Percentiles rank a stretch among this genome's conserved stretches.
These are phyloP conservation scores for Dolomedes plantarius DNA, from an alignment of 2,888 invertebrate species.

Conservation along the genomic window DNA sequence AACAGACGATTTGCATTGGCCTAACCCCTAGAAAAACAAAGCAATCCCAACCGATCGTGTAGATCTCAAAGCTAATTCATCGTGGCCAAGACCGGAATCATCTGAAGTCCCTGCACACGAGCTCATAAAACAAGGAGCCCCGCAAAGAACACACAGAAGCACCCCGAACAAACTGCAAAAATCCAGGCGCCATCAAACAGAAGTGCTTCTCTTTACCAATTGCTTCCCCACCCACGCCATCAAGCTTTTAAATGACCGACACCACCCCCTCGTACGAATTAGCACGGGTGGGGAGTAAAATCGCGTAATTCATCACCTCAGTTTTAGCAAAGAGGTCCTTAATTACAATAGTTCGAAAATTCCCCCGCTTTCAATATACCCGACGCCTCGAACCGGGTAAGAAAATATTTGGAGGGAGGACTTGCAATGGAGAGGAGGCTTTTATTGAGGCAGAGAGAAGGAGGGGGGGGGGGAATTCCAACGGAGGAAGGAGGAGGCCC, in stretches of 20 bases:
- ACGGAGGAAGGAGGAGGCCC: not conserved
- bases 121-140: no score
- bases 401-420: not conserved
- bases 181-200: no score
- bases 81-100: no score
- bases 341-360: conserved; percentile 59
- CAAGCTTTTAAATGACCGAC: not conserved
- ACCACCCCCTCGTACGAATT: not conserved
- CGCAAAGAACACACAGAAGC: no score
- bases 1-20: no score
- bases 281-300: not conserved
- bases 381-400: not conserved
- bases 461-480: not conserved
- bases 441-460: no score
- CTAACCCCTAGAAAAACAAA: no score
- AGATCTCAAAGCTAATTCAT: no score
- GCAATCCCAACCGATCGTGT: no score
- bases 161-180: no score
- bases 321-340: conserved; percentile 17
- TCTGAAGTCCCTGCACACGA: no score
- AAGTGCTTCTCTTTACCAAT: not conserved
- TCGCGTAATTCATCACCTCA: conserved; percentile 4
- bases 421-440: not conserved
- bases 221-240: not conserved
- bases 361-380: conserved; percentile 51